Evolutionary conservation across 2,113 vertebrate genomes (phyloP).

Genomic region (Ginglymostoma cirratum): DNA sequence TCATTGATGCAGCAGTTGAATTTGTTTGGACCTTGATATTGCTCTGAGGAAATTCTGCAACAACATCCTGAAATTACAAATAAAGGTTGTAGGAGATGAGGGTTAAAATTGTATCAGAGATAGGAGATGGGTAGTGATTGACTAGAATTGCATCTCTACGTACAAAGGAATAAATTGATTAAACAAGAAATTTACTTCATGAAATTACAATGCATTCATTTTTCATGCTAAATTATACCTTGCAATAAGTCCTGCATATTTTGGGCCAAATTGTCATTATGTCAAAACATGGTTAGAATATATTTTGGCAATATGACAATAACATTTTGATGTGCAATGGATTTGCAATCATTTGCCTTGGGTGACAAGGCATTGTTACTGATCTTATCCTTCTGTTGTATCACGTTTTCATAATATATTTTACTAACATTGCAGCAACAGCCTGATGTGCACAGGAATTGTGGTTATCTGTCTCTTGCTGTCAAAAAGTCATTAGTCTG

Average conservation of each 20-base stretch:
- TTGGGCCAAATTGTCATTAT: neutral
- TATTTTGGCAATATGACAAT: neutral
- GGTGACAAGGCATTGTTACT: neutral
- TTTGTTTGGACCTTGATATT: no score
- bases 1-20: neutral
- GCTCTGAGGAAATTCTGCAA: neutral
- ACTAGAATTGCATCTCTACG: neutral
- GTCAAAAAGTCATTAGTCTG: neutral
- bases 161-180: neutral
- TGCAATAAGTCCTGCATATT: neutral
- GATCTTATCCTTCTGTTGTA: neutral
- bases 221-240: neutral
- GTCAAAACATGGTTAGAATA: neutral
- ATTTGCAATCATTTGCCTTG: constrained; percentile 1
- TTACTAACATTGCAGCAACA: neutral
- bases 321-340: neutral
- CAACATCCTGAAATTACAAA: neutral
- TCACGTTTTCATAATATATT: neutral
- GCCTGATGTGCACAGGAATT: no score
- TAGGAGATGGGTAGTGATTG: neutral
- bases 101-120: no score
- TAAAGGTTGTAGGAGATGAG: neutral
- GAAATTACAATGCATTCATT: neutral
- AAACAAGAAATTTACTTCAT: neutral
- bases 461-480: neutral